Percentiles rank a stretch among this genome's conserved stretches.
These are phyloP conservation scores for Ahaetulla prasina DNA, from an alignment of 2,113 vertebrate species.

Conservation along the genomic window DNA sequence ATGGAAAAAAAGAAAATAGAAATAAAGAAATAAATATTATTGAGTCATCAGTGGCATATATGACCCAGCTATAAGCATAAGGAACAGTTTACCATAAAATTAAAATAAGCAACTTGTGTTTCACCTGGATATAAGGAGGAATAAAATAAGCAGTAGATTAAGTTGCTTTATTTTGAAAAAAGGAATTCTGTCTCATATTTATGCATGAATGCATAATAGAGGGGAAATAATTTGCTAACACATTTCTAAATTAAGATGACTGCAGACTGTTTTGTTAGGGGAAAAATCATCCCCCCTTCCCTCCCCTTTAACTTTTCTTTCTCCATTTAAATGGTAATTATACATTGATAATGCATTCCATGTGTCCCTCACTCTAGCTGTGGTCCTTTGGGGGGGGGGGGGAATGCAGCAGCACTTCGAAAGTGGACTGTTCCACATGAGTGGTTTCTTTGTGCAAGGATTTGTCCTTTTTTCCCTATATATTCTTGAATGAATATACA, in stretches of 20 bases:
- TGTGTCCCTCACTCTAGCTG: slow-evolving; percentile 53
- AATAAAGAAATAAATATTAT: not conserved
- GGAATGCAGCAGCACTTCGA: slow-evolving; percentile 50
- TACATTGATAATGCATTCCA: slow-evolving; percentile 68
- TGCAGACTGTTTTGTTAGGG: slow-evolving; percentile 44
- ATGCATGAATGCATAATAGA: slow-evolving; percentile 51
- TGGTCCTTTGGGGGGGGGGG: slow-evolving; percentile 45
- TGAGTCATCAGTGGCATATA: not conserved
- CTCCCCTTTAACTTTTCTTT: slow-evolving; percentile 58
- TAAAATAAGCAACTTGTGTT: not conserved
- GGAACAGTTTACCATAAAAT: not conserved
- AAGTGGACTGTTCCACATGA: slow-evolving; percentile 41
- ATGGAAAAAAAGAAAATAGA: not conserved
- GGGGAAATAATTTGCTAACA: slow-evolving; percentile 64
- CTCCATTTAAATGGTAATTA: slow-evolving; percentile 74
- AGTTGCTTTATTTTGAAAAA: slow-evolving; percentile 30
- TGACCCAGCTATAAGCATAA: not conserved
- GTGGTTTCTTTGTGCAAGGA: slow-evolving; percentile 58
- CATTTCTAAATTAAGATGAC: slow-evolving; percentile 55
- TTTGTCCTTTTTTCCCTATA: slow-evolving; percentile 57
- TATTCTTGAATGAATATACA: slow-evolving; percentile 51
- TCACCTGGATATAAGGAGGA: slow-evolving; percentile 36
- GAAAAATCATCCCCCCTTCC: slow-evolving; percentile 50
- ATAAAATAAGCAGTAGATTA: slow-evolving; percentile 42
- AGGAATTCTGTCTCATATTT: slow-evolving; percentile 42